Evolutionary conservation across 2,888 invertebrate genomes (phyloP).

Genomic region (Leptinotarsa haldemani): DNA sequence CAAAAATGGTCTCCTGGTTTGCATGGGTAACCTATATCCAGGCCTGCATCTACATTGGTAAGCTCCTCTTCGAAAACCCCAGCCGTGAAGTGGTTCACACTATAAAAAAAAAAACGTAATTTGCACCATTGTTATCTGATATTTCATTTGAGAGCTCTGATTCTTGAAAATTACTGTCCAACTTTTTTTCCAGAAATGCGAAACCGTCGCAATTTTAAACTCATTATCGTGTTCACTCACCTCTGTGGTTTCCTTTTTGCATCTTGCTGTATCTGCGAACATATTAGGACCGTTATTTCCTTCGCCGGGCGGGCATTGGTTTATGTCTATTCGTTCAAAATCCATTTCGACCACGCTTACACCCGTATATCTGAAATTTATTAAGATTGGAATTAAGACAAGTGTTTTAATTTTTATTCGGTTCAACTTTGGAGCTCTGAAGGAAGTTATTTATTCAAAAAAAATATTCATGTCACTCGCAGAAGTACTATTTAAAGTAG

Average conservation of each 20-base stretch:
- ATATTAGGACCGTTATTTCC: slow-evolving; percentile 91
- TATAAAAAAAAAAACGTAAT: slow-evolving; percentile 60
- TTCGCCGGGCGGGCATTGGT: slow-evolving; percentile 91
- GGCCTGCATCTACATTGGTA: slow-evolving; percentile 95
- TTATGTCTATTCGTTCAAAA: slow-evolving; percentile 95
- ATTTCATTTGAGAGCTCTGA: background rate
- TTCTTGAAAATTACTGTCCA: background rate
- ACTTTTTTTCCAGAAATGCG: background rate
- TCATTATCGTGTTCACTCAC: slow-evolving; percentile 63
- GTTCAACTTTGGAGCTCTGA: no score
- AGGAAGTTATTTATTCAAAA: no score
- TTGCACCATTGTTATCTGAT: background rate
- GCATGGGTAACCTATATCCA: slow-evolving; percentile 86
- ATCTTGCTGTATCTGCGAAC: slow-evolving; percentile 90
- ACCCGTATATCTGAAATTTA: slow-evolving; percentile 81
- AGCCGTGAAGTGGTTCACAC: slow-evolving; percentile 97
- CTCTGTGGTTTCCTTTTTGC: slow-evolving; percentile 91
- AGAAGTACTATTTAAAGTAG: no score
- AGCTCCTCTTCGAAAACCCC: slow-evolving; percentile 95
- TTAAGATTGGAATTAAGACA: background rate
- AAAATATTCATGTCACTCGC: no score
- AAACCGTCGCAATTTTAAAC: background rate
- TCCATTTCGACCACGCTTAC: slow-evolving; percentile 95
- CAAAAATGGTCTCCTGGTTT: slow-evolving; percentile 89
- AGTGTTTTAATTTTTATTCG: no score